Evolutionary conservation across 2,113 vertebrate genomes (phyloP).

Genomic region (Vireo altiloquus): DNA sequence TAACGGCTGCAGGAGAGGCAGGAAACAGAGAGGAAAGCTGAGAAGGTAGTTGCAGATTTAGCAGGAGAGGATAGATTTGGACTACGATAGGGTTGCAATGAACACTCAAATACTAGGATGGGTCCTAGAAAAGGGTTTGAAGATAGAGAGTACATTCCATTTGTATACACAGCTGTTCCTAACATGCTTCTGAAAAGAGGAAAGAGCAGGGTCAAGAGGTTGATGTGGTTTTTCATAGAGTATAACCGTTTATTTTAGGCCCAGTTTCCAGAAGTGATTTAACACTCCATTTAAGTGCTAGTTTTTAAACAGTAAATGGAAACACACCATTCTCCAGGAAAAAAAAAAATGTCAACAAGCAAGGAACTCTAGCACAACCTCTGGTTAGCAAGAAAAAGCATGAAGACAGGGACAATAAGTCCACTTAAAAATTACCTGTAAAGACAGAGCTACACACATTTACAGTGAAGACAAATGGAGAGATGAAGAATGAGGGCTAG

Average conservation of each 20-base stretch:
- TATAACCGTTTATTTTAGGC: conserved; percentile 40
- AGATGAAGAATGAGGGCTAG: neutral
- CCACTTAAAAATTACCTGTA: neutral
- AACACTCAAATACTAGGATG: neutral
- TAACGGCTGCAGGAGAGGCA: neutral
- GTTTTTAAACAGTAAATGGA: conserved; percentile 39
- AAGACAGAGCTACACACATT: neutral
- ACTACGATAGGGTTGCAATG: neutral
- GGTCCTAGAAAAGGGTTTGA: neutral
- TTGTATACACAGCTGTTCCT: conserved; percentile 59
- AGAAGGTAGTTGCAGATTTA: neutral
- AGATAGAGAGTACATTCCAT: neutral
- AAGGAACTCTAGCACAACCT: neutral
- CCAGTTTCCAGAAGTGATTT: conserved; percentile 50
- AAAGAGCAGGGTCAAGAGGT: conserved; percentile 43
- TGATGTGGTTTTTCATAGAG: conserved; percentile 8
- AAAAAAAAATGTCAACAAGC: conserved; percentile 29
- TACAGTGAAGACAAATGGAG: neutral
- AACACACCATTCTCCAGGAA: neutral
- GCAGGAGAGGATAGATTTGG: neutral
- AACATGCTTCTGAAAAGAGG: neutral
- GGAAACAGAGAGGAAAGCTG: neutral
- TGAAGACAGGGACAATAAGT: neutral
- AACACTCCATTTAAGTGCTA: conserved; percentile 43
- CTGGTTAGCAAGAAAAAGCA: neutral